Base-by-base conservation (phyloP, 2,888 invertebrate genomes). In the Platerodrilus igneus region DNA sequence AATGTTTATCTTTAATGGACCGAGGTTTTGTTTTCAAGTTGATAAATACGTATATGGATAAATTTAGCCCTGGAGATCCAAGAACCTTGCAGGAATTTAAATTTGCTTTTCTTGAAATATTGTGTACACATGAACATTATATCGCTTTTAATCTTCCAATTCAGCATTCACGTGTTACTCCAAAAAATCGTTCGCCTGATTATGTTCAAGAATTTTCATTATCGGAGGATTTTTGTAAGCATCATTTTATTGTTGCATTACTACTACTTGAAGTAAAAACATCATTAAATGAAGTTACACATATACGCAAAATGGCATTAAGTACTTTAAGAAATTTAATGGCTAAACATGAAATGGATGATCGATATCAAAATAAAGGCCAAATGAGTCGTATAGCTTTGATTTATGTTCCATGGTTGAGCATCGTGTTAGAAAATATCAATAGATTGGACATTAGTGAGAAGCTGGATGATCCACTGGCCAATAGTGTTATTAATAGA, bases 71-170 rank as follows among this genome's bases (percentile, higher is more conserved):
- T 0, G 87, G 86, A 16, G 92, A 92, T 68, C 67, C 74, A 2
- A 78, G 90, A 61, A 75, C 82, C 1, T 70, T 95, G 17, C 87
- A 92, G 57, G 90, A 92, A 58, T 89, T 86, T 66, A 96, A 95
- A 71, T 90, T 93, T 62, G 83, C 86, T 41, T 93, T 96, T 63
- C 71, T 97, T 30, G 87, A 88, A 67, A 86, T 90, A 26, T 79
- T 97, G 27, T 91, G 90, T 62, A 84, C 85, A 19, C 95, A 97
- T 62, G 96, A 97, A 64, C 95, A 97, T 67, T 96, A 84, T 63
- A 82, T 96, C 32, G 86, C 91, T 0, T 83, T 96, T 57, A 94
- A 93, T 68, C 75, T 96, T 58, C 96, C 96, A 3, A 76, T 92
- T 52, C 79, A 82, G 62, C 77, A 79, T 29, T 77, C 73, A 38